Conservation (phyloP, 2,888 invertebrate genomes). For the Helicoverpa assulta region DNA sequence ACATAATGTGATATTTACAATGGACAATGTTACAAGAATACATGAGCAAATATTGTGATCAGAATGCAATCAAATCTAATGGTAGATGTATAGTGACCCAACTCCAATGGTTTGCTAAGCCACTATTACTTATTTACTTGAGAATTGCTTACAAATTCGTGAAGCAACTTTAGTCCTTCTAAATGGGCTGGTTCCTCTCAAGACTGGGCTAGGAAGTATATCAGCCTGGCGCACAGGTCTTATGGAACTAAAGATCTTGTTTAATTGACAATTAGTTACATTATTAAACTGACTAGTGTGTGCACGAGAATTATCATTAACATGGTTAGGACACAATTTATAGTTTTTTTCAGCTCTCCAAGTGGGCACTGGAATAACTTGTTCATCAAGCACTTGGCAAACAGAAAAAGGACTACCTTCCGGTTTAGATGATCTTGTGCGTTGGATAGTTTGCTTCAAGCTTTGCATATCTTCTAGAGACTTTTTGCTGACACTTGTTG, state of each 20-base stretch:
- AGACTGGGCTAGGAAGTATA: constrained; percentile 67
- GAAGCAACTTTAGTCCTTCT: constrained; percentile 67
- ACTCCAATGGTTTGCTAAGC: constrained; percentile 42
- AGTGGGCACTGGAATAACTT: constrained; percentile 80
- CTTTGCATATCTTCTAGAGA: constrained; percentile 76
- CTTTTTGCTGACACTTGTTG: constrained; percentile 65
- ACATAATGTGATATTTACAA: constrained; percentile 28
- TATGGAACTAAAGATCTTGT: constrained; percentile 69
- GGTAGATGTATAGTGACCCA: constrained; percentile 9
- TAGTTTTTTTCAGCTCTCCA: constrained; percentile 78
- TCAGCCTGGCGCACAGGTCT: constrained; percentile 59
- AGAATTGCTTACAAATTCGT: constrained; percentile 68
- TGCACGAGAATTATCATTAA: constrained; percentile 43
- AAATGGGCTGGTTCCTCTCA: constrained; percentile 70
- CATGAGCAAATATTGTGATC: constrained; percentile 10
- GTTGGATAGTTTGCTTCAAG: constrained; percentile 81
- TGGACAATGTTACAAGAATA: constrained; percentile 17
- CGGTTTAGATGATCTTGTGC: constrained; percentile 73
- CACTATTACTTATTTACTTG: constrained; percentile 40
- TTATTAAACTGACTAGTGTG: constrained; percentile 60
- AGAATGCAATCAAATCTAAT: constrained; percentile 27
- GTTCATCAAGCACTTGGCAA: constrained; percentile 82
- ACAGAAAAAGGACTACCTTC: constrained; percentile 80
- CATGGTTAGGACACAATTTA: constrained; percentile 64
- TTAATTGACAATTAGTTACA: constrained; percentile 69